Base-by-base conservation (phyloP, 1,140 invertebrate genomes). In the Drosophila ananassae region DNA sequence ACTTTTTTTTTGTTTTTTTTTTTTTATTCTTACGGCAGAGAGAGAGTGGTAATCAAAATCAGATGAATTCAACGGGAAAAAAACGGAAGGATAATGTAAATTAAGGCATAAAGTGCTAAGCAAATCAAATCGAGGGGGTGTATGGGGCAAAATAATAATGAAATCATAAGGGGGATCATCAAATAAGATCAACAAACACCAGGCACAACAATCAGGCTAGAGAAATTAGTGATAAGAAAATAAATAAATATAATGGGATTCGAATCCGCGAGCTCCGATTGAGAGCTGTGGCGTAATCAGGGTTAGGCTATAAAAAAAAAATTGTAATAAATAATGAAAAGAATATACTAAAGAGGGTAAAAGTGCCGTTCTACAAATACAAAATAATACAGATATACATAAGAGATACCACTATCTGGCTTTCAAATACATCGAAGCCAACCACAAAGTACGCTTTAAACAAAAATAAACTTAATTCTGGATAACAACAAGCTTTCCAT, bases 321-420 rank as follows among this genome's bases (percentile, higher is more conserved):
- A 17, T 17, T 24, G 21, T 34, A 47, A 34, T n/a, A 30, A 51
- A 12, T 22, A 52, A 67, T 47, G 17, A 62, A 48, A 57, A 30
- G 22, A 48, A 39, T 30, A 37, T 30, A 59, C 13, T 47, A 59
- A 39, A 30, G 22, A n/a, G 58, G 39, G 28, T 51, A 68, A 84
- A 84, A 84, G 81, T 84, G 81, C 81, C 81, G 81, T 89, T 87
- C 82, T 87, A 89, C 83, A 82, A 87, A 82, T 89, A 87, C 75
- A 89, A 82, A 89, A 87, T 64, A 67, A 68, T 57, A 76, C 51
- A 68, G 46, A 74, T 77, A 67, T 73, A 77, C 48, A 77, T 66
- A 72, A 56, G 24, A 54, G 41, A 71, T 73, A 58, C 54, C 51
- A 32, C 46, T 60, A 55, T 22, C 22, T 78, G 59, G 55, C 55